phyloP scores from a whole-genome alignment of 2,797 vertebrate species.

The Catamblyrhynchus diadema region DNA sequence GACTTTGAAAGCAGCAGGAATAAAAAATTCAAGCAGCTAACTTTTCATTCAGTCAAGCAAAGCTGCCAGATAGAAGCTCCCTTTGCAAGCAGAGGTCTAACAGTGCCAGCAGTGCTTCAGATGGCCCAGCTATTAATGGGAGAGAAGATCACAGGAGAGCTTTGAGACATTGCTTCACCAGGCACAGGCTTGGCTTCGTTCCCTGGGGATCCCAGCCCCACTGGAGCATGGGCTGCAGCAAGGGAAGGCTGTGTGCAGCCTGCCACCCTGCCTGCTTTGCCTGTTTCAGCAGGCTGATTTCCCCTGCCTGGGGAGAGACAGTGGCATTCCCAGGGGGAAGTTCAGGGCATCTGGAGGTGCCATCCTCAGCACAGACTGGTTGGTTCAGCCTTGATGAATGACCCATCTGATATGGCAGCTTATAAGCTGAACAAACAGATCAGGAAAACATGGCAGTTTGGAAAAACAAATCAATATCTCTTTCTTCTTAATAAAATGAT shows the following conservation, averaged over 20 bases:
- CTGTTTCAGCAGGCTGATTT: background rate
- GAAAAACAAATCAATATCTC: background rate
- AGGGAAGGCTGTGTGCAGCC: background rate
- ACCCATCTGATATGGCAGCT: background rate
- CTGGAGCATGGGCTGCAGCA: background rate
- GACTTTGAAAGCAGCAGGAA: background rate
- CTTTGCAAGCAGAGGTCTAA: background rate
- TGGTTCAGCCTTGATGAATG: background rate
- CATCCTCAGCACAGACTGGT: background rate
- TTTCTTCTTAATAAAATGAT: background rate
- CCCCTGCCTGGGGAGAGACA: background rate
- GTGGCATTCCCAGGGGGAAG: background rate
- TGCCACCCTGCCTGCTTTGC: background rate
- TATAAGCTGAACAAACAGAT: background rate
- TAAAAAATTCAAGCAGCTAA: background rate
- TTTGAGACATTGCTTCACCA: background rate
- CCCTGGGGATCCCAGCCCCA: background rate
- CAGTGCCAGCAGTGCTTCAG: background rate
- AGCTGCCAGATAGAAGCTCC: background rate
- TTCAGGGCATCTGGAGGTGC: background rate
- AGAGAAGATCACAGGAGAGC: background rate
- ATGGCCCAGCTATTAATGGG: background rate
- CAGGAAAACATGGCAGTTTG: background rate
- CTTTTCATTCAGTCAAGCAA: background rate
- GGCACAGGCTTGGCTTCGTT: background rate